These are phyloP conservation scores for Philopedon plagiatum DNA, from an alignment of 2,888 invertebrate species.

Conservation along the genomic window DNA sequence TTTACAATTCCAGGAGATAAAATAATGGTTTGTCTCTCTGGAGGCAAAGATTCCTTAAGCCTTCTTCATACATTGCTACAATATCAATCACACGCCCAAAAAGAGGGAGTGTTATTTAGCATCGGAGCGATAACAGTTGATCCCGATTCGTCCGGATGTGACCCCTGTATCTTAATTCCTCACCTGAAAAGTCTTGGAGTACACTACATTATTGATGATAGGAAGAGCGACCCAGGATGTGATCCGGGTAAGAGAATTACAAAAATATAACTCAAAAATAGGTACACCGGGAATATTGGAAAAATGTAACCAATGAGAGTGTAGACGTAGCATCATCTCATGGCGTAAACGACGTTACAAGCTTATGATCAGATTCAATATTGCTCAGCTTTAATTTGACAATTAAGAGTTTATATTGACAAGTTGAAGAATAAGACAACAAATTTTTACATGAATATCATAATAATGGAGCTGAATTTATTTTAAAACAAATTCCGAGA, in stretches of 20 bases:
- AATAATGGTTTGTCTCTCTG: slow-evolving; percentile 88
- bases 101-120: slow-evolving; percentile 82
- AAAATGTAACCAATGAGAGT: not conserved
- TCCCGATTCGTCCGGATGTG: slow-evolving; percentile 72
- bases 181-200: slow-evolving; percentile 82
- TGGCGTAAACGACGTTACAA: too few species aligned
- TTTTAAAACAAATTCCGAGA: too few species aligned
- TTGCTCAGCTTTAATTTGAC: too few species aligned
- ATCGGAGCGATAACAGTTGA: slow-evolving; percentile 85
- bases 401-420: too few species aligned
- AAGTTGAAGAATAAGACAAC: too few species aligned
- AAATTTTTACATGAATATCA: too few species aligned
- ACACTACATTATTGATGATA: slow-evolving; percentile 82
- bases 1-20: slow-evolving; percentile 44
- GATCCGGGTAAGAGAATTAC: too few species aligned
- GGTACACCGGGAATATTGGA: slow-evolving; percentile 48
- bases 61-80: slow-evolving; percentile 88
- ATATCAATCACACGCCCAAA: slow-evolving; percentile 83
- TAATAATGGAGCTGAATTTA: too few species aligned
- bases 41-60: slow-evolving; percentile 87
- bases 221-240: slow-evolving; percentile 57
- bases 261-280: too few species aligned
- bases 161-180: slow-evolving; percentile 77
- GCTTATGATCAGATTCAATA: too few species aligned
- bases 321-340: too few species aligned